Conservation (phyloP, 2,888 invertebrate genomes). For the Adelognathus sp. region DNA sequence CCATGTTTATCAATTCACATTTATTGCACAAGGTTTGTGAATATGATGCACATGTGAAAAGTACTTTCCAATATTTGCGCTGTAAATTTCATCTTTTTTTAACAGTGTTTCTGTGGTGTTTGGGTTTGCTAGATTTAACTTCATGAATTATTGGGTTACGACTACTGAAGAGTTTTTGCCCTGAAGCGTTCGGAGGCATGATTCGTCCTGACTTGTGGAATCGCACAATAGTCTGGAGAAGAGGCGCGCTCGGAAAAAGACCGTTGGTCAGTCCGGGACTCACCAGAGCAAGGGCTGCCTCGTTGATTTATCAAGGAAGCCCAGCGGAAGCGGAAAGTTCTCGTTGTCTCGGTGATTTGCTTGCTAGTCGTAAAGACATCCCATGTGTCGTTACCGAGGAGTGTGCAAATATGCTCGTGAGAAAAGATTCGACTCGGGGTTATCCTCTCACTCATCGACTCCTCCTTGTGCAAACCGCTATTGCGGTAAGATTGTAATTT, state of each 20-base stretch:
- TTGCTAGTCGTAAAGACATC: conserved; percentile 16
- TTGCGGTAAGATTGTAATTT: conserved; percentile 64
- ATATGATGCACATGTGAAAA: too few relatives aligned
- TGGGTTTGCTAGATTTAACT: too few relatives aligned
- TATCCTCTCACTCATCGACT: conserved; percentile 80
- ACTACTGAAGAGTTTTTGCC: neutral
- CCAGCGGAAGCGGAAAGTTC: conserved; percentile 72
- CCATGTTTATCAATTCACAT: too few relatives aligned
- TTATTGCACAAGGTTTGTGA: too few relatives aligned
- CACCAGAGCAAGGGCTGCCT: conserved; percentile 20
- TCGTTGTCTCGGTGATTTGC: conserved; percentile 66
- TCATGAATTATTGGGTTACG: neutral
- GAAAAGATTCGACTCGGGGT: conserved; percentile 69
- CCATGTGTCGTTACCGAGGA: conserved; percentile 62
- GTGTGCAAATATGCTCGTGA: conserved; percentile 67
- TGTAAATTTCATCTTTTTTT: too few relatives aligned
- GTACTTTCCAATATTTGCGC: too few relatives aligned
- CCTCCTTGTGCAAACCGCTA: conserved; percentile 75
- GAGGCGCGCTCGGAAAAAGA: conserved; percentile 14
- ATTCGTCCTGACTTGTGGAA: conserved; percentile 71
- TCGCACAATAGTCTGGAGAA: conserved; percentile 65
- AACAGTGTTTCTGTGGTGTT: too few relatives aligned
- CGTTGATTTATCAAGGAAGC: conserved; percentile 66
- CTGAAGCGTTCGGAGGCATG: conserved; percentile 56
- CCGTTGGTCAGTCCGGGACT: conserved; percentile 11